Conservation (phyloP, 2,797 vertebrate species). For the Nothura maculosa region DNA sequence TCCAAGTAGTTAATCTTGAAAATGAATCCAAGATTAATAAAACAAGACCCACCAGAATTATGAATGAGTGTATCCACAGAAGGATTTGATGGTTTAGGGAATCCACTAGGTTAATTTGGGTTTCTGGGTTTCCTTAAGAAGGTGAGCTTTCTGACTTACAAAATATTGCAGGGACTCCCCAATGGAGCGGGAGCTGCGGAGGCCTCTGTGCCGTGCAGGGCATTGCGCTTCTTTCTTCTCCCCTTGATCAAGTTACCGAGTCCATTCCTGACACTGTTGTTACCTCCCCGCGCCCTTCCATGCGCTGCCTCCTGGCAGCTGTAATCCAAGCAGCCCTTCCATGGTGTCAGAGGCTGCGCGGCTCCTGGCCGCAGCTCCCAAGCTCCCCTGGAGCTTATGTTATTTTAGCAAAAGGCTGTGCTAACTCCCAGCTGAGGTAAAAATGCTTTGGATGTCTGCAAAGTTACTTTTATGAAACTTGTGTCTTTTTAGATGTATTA, state of each 20-base stretch:
- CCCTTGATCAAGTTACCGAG: neutral
- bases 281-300: neutral
- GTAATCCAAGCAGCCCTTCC: neutral
- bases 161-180: too few relatives aligned
- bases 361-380: neutral
- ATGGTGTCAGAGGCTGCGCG: neutral
- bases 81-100: slow-evolving; percentile 38
- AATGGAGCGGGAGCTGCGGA: neutral
- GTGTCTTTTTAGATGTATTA: neutral
- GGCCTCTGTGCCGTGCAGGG: neutral
- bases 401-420: neutral
- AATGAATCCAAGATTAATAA: slow-evolving; percentile 24
- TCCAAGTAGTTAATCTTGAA: neutral
- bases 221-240: neutral
- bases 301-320: neutral
- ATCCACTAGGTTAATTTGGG: slow-evolving; percentile 49
- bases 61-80: neutral
- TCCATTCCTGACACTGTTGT: neutral
- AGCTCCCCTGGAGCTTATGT: slow-evolving; percentile 29
- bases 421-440: neutral
- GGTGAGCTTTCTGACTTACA: neutral
- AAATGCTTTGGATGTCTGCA: neutral
- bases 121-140: slow-evolving; percentile 36
- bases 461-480: slow-evolving; percentile 32
- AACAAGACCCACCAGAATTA: neutral